Conservation (phyloP, 2,797 vertebrate genomes). For the Argya squamiceps region DNA sequence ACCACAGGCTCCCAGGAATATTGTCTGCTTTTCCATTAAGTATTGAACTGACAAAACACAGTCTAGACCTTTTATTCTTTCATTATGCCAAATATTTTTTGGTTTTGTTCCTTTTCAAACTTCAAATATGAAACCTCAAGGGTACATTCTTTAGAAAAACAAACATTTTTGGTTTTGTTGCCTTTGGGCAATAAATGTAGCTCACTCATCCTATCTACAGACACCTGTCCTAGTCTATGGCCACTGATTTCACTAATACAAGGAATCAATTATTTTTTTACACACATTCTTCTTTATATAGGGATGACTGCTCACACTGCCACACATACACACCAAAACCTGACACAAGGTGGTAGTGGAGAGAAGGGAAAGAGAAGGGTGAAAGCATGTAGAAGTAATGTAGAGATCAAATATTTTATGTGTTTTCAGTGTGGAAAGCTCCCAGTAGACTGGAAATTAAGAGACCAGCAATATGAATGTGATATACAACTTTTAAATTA, state of each 20-base stretch:
- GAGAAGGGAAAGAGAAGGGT: not conserved
- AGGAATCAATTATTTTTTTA: not conserved
- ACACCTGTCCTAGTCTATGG: not conserved
- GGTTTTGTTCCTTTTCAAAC: not conserved
- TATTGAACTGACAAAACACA: not conserved
- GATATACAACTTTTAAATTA: not conserved
- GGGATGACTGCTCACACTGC: not conserved
- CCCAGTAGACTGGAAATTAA: not conserved
- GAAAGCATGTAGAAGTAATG: not conserved
- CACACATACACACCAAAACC: not conserved
- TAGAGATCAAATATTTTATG: not conserved
- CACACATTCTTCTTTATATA: not conserved
- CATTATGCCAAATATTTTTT: not conserved
- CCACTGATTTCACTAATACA: not conserved
- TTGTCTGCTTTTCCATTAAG: not conserved
- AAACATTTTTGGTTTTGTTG: not conserved
- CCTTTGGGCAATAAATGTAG: not conserved
- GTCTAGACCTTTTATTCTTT: not conserved
- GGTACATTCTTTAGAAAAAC: not conserved
- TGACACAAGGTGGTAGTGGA: conserved; percentile 45
- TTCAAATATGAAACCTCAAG: accelerated
- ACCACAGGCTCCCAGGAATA: not conserved
- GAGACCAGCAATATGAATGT: not conserved
- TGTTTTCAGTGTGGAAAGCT: not conserved
- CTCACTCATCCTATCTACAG: not conserved